Base-by-base conservation (phyloP, 2,113 vertebrate species). In the Charina bottae region DNA sequence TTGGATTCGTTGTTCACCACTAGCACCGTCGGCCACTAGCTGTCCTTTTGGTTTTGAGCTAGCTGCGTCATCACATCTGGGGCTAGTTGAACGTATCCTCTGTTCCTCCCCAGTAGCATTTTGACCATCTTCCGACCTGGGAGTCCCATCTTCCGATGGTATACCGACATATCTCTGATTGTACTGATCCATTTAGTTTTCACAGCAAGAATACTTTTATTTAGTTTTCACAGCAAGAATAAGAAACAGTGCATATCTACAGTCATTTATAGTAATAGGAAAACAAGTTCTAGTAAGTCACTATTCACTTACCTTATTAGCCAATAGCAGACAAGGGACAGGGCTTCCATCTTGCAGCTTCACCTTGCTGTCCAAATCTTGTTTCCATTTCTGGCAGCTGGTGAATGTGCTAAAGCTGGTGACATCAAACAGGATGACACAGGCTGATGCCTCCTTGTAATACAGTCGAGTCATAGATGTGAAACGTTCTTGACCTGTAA, bases 391-490 rank as follows among this genome's bases (percentile, higher is more conserved):
- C 89, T 97, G 97, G 97, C 98, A 98, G 95, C 94, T 98, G 92
- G 96, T 97, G 96, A 99, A 99, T 0, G 98, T 98, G 93, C 96
- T 97, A 46, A 72, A 11, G 49, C 97, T 97, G 94, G 98, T 98
- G 94, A 99, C 98, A n/a, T 99, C 98, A 19, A 99, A 99, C 98
- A 99, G 97, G 88, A 99, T 49, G 0, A 98, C 46, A 0, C 98
- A 99, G 93, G 98, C 98, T 0, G 98, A 96, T 0, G 98, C 98
- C 1, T 98, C 98, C 94, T 96, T 96, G 92, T 99, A 99, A 95
- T 99, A 99, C 0, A 99, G 95, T 49, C 98, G 96, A 2, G 98
- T 99, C 98, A 99, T 99, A 46, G 98, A 99, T 0, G 98, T 98
- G 96, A 99, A 99, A 1, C 98, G 97, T 59, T 99, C 98, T 94